Percentiles rank a stretch among this genome's conserved stretches.
phyloP scores from a whole-genome alignment of 2,888 invertebrate species.

The Steinernema carpocapsae region DNA sequence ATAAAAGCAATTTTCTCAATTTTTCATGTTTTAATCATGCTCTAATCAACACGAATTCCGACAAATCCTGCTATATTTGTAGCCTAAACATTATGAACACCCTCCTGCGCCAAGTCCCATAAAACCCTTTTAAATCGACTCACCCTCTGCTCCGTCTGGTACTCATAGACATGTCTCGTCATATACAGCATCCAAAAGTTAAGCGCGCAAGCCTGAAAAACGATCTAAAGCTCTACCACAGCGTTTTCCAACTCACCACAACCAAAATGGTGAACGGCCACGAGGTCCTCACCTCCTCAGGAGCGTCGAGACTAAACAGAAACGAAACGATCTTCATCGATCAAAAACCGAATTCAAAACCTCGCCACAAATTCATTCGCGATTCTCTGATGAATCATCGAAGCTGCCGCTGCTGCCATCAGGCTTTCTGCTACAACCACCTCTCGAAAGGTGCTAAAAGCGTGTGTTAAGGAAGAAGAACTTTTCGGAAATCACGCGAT shows the following conservation, averaged over 20 bases:
- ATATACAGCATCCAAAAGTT: constrained; percentile 20
- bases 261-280: constrained; percentile 5
- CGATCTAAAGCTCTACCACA: too few relatives aligned
- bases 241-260: constrained; percentile 5
- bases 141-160: too few relatives aligned
- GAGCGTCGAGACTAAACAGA: constrained; percentile 5
- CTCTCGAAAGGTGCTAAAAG: neutral
- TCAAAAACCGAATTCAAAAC: neutral
- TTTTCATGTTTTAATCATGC: neutral
- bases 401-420: neutral
- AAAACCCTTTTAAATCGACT: too few relatives aligned
- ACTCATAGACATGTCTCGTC: constrained; percentile 6
- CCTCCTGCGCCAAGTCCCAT: neutral
- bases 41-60: neutral
- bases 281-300: neutral
- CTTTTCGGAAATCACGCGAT: neutral
- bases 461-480: neutral
- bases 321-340: neutral
- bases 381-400: neutral
- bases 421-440: neutral
- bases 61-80: neutral
- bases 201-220: neutral
- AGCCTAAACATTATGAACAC: neutral
- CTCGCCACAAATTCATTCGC: neutral
- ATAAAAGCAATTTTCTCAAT: neutral